Conservation (phyloP, 2,797 vertebrate genomes). For the Eleutherodactylus coqui region DNA sequence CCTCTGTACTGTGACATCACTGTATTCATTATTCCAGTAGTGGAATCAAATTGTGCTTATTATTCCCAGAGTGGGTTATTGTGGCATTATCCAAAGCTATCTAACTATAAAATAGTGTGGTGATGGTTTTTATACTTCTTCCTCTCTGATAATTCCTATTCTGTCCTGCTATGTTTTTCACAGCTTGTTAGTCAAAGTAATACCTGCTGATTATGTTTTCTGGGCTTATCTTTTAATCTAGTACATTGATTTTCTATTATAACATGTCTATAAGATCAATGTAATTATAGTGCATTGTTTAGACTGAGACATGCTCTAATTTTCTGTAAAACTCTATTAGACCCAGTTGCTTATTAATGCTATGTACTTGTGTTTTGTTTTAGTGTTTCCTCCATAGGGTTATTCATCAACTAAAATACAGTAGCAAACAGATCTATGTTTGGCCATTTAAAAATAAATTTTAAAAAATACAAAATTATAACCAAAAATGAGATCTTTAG, state of each 20-base stretch:
- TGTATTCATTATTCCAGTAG: neutral
- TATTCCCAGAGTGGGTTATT: neutral
- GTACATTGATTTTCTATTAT: conserved; percentile 19
- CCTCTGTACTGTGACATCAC: neutral
- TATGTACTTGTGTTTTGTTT: neutral
- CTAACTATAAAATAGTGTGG: neutral
- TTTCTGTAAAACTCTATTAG: conserved; percentile 15
- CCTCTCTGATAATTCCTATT: neutral
- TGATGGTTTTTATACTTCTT: neutral
- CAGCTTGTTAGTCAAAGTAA: neutral
- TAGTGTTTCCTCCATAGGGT: neutral
- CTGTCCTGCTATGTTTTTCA: neutral
- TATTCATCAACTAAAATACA: conserved; percentile 8
- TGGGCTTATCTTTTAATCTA: neutral
- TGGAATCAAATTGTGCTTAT: neutral
- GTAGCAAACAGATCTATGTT: neutral
- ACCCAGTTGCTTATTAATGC: conserved; percentile 6
- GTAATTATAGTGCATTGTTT: neutral
- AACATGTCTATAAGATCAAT: conserved; percentile 8
- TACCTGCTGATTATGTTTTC: conserved; percentile 23
- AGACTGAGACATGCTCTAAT: neutral
- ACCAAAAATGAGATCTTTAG: too few species aligned
- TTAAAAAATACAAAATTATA: too few species aligned
- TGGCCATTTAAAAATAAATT: too few species aligned
- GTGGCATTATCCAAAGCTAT: neutral